Conservation (phyloP, 2,888 invertebrate genomes). For the Temnothorax rugatulus region DNA sequence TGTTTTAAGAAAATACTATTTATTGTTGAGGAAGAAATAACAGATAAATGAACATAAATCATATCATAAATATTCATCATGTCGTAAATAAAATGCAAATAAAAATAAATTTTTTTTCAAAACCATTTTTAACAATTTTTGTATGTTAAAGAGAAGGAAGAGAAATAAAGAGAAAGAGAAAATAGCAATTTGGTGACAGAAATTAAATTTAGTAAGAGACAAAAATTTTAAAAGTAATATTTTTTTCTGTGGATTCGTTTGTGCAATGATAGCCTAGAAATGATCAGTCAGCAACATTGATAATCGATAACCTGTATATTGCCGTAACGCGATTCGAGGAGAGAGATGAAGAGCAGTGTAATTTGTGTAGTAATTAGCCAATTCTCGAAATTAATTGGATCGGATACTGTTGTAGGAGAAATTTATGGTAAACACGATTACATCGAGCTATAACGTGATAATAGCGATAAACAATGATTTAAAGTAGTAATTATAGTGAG, state of each 20-base stretch:
- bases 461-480: conserved; percentile 64
- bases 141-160: neutral
- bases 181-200: neutral
- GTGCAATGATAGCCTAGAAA: conserved; percentile 57
- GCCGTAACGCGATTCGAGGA: conserved; percentile 50
- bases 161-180: neutral
- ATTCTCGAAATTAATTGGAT: conserved; percentile 72
- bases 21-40: conserved; percentile 45
- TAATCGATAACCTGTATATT: conserved; percentile 66
- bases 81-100: neutral
- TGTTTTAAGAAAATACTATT: neutral
- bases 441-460: conserved; percentile 64
- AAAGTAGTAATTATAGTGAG: conserved; percentile 55
- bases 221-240: neutral
- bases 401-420: conserved; percentile 67
- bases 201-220: neutral
- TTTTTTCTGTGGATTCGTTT: conserved; percentile 42
- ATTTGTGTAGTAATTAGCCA: conserved; percentile 72
- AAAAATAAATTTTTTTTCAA: neutral
- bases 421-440: conserved; percentile 66
- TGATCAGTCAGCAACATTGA: conserved; percentile 63
- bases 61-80: neutral
- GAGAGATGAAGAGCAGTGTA: conserved; percentile 56
- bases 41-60: conserved; percentile 9
- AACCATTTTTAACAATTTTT: neutral